Conservation (phyloP, 1,140 invertebrate species). For the Anoplolepis gracilipes region DNA sequence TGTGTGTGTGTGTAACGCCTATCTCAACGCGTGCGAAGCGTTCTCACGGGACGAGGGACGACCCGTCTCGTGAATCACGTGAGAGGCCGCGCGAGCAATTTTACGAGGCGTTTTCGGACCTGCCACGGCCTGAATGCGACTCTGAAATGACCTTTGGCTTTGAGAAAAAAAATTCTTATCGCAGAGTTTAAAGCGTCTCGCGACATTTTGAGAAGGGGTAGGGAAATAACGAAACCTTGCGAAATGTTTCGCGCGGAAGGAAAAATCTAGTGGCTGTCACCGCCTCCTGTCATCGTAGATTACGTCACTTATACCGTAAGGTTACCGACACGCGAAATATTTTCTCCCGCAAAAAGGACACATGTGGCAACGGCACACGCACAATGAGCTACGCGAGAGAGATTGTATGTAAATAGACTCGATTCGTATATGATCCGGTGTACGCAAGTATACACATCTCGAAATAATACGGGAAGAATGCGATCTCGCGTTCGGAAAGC, state of each 20-base stretch:
- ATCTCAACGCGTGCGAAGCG: slow-evolving; percentile 45
- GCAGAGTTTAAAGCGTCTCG: not conserved
- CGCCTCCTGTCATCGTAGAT: not conserved
- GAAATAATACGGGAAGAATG: not conserved
- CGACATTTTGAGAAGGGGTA: not conserved
- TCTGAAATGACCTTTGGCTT: slow-evolving; percentile 14
- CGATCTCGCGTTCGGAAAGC: slow-evolving; percentile 10
- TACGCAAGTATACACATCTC: too few species aligned
- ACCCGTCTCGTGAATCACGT: slow-evolving; percentile 38
- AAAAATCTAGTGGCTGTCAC: not conserved
- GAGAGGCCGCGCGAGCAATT: slow-evolving; percentile 8
- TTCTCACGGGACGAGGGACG: slow-evolving; percentile 48
- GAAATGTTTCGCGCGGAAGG: not conserved
- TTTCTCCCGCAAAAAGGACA: slow-evolving; percentile 46
- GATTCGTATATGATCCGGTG: not conserved
- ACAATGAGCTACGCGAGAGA: slow-evolving; percentile 42
- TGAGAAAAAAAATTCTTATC: slow-evolving; percentile 20
- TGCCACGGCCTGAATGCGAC: slow-evolving; percentile 2
- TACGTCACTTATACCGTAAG: slow-evolving; percentile 11
- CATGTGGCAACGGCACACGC: slow-evolving; percentile 44
- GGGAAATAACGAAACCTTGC: not conserved
- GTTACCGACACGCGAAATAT: slow-evolving; percentile 34
- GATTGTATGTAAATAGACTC: slow-evolving; percentile 55
- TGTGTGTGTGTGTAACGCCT: slow-evolving; percentile 11
- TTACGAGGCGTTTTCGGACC: slow-evolving; percentile 44